Evolutionary conservation across 2,888 invertebrate genomes (phyloP).

Genomic region (Cephus spinipes): DNA sequence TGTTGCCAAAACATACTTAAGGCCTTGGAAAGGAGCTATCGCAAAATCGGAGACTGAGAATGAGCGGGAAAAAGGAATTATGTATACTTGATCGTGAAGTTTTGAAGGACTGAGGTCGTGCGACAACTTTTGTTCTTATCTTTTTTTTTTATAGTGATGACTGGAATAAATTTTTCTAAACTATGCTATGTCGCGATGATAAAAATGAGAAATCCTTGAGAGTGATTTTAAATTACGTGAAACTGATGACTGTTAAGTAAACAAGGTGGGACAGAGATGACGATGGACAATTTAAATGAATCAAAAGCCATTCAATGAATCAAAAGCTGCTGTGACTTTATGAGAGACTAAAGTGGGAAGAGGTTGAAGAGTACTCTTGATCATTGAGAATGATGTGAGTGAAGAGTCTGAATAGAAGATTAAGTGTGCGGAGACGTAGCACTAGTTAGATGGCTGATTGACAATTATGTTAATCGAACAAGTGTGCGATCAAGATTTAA

Average conservation of each 20-base stretch:
- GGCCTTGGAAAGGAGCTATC: neutral
- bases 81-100: neutral
- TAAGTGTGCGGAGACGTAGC: neutral
- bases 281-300: neutral
- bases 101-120: neutral
- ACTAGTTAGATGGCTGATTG: neutral
- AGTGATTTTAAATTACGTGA: neutral
- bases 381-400: neutral
- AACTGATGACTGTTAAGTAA: neutral
- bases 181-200: neutral
- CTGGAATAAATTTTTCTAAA: neutral
- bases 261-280: neutral
- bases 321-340: neutral
- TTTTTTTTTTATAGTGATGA: neutral
- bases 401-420: neutral
- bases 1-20: slow-evolving; percentile 1
- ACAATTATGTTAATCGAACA: neutral
- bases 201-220: neutral
- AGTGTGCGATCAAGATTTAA: neutral
- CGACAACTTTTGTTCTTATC: neutral
- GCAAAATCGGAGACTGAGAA: neutral
- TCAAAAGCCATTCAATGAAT: neutral
- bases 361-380: neutral
- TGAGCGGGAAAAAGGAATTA: neutral
- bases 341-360: neutral